These are phyloP conservation scores for Prochilodus magdalenae DNA, from an alignment of 2,113 vertebrate genomes.

Conservation along the genomic window DNA sequence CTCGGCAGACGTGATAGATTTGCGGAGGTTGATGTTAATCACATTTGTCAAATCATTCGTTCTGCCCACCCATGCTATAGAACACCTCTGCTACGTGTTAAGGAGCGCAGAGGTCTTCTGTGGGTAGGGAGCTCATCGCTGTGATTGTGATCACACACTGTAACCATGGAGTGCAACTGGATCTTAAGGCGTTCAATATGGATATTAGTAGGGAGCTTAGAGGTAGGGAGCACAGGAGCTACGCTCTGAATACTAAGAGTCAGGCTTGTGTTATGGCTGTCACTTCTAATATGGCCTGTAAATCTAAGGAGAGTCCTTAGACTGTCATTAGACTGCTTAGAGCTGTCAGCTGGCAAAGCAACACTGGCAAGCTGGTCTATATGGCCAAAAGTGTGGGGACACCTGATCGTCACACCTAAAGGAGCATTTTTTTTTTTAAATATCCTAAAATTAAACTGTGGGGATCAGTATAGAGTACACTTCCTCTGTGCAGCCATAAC, in stretches of 20 bases:
- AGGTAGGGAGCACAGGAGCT: not conserved
- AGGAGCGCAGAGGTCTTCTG: slow-evolving; percentile 8
- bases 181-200: slow-evolving; percentile 6
- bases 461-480: no score
- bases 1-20: slow-evolving; percentile 10
- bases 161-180: slow-evolving; percentile 10
- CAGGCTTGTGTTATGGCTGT: slow-evolving; percentile 10
- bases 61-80: not conserved
- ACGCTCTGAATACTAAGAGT: slow-evolving; percentile 25
- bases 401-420: no score
- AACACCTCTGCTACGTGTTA: slow-evolving; percentile 4
- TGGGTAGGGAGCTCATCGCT: slow-evolving; percentile 14
- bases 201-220: slow-evolving; percentile 7
- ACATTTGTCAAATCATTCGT: not conserved
- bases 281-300: slow-evolving; percentile 4
- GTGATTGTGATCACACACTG: slow-evolving; percentile 4
- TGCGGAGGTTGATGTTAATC: slow-evolving; percentile 38
- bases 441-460: no score
- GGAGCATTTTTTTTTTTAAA: no score
- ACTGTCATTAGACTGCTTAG: not conserved
- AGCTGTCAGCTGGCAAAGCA: not conserved
- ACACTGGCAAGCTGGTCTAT: not conserved
- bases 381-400: no score
- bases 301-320: slow-evolving; percentile 18
- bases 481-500: no score